Conservation (phyloP, 2,113 vertebrate species). For the Pitta sordida region DNA sequence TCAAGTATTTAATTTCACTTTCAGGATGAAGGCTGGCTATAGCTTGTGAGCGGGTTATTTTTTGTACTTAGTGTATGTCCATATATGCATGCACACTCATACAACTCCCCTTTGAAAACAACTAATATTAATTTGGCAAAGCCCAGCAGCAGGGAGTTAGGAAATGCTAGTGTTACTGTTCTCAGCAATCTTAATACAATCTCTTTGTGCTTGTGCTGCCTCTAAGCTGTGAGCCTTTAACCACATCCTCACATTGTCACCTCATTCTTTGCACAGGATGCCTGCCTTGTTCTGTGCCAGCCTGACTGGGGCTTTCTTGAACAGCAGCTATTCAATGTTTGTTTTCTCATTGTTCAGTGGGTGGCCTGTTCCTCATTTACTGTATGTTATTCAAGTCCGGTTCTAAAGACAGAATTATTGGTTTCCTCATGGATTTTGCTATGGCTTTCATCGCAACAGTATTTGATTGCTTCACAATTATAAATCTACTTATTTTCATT, state of each 20-base stretch:
- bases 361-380: conserved; percentile 58
- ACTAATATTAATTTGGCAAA: background rate
- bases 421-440: conserved; percentile 55
- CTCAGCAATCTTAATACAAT: conserved; percentile 35
- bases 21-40: background rate
- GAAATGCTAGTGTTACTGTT: conserved; percentile 1
- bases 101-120: background rate
- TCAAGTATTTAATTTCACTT: background rate
- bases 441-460: conserved; percentile 35
- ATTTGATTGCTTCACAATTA: conserved; percentile 41
- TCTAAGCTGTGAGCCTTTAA: background rate
- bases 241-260: conserved; percentile 60
- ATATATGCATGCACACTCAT: background rate
- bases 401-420: conserved; percentile 60
- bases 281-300: conserved; percentile 47
- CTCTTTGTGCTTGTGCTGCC: conserved; percentile 34
- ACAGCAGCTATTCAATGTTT: conserved; percentile 43
- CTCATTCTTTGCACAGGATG: conserved; percentile 58
- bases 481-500: conserved; percentile 33
- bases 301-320: conserved; percentile 31
- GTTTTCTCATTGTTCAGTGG: conserved; percentile 56
- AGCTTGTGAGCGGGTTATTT: background rate
- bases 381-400: conserved; percentile 45
- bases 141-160: background rate
- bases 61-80: background rate